Percentiles rank a stretch among this genome's conserved stretches.
Evolutionary conservation across 92 coral and sea anemone species (phyloP).

Genomic region (Montipora capitata): DNA sequence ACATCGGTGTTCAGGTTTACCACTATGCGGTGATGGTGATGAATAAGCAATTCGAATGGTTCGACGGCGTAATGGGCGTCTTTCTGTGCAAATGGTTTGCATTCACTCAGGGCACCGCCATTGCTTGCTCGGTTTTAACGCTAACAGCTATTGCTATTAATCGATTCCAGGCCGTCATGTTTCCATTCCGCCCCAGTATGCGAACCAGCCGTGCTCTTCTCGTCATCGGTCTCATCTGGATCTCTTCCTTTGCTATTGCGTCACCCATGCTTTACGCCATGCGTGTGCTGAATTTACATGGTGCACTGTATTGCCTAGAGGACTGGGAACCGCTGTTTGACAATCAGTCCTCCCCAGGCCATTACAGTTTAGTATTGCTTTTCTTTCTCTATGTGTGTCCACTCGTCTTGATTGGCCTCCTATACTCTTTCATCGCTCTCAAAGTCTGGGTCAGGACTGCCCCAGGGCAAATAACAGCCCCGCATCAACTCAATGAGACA

Average conservation of each 20-base stretch:
- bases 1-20: slow-evolving; percentile 60
- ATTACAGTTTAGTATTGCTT: slow-evolving; percentile 85
- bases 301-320: slow-evolving; percentile 75
- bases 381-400: slow-evolving; percentile 82
- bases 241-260: slow-evolving; percentile 77
- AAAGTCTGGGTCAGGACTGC: slow-evolving; percentile 92
- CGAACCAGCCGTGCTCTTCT: slow-evolving; percentile 67
- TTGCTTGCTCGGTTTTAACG: slow-evolving; percentile 88
- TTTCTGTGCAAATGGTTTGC: slow-evolving; percentile 65
- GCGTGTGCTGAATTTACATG: slow-evolving; percentile 60
- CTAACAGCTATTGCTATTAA: slow-evolving; percentile 90
- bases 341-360: slow-evolving; percentile 63
- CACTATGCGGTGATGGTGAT: slow-evolving; percentile 35
- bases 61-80: slow-evolving; percentile 65
- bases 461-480: slow-evolving; percentile 86
- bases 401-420: slow-evolving; percentile 68
- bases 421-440: slow-evolving; percentile 84
- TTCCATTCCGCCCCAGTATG: slow-evolving; percentile 78
- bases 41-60: slow-evolving; percentile 58
- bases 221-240: slow-evolving; percentile 77
- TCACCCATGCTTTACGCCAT: slow-evolving; percentile 92
- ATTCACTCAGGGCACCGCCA: slow-evolving; percentile 80
- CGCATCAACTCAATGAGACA: slow-evolving; percentile 78
- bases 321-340: slow-evolving; percentile 90
- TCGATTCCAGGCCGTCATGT: slow-evolving; percentile 88